A percentile compares a stretch with the other conserved stretches of the same genome.
Conservation (phyloP, 2,113 vertebrate genomes). For the Nesogale talazaci region DNA sequence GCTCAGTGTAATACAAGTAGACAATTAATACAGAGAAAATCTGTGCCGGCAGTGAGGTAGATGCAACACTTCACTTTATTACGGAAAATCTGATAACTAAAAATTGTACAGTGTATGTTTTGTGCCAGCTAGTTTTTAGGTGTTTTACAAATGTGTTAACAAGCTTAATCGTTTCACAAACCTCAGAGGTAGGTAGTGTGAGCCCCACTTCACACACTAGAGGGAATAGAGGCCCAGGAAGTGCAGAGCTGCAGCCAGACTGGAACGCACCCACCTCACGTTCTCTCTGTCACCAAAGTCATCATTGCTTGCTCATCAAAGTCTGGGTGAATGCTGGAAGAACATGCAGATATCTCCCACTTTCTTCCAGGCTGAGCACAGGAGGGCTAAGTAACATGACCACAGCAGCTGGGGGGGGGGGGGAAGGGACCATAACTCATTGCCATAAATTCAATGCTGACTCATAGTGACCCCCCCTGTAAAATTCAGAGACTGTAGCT, state of each 20-base stretch:
- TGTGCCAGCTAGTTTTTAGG: neutral
- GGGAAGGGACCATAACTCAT: too few species aligned
- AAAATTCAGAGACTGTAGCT: too few species aligned
- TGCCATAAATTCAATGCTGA: too few species aligned
- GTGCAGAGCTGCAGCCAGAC: too few species aligned
- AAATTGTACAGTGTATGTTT: accelerated
- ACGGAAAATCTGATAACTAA: neutral
- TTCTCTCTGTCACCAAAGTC: neutral
- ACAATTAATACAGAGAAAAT: neutral
- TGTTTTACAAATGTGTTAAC: too few species aligned
- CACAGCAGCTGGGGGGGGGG: too few species aligned
- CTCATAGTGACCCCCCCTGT: too few species aligned
- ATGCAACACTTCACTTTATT: neutral
- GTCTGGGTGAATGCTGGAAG: neutral
- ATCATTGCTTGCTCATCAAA: neutral
- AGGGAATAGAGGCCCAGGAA: neutral
- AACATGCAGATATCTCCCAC: neutral
- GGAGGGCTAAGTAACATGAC: neutral
- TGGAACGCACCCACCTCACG: accelerated
- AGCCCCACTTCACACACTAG: too few species aligned
- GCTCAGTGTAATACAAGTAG: neutral
- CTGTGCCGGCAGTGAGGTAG: accelerated
- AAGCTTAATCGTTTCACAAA: neutral
- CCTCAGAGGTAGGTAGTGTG: too few species aligned
- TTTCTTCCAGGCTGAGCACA: neutral